Conservation (phyloP, 1,140 invertebrate genomes). For the Popillia japonica region DNA sequence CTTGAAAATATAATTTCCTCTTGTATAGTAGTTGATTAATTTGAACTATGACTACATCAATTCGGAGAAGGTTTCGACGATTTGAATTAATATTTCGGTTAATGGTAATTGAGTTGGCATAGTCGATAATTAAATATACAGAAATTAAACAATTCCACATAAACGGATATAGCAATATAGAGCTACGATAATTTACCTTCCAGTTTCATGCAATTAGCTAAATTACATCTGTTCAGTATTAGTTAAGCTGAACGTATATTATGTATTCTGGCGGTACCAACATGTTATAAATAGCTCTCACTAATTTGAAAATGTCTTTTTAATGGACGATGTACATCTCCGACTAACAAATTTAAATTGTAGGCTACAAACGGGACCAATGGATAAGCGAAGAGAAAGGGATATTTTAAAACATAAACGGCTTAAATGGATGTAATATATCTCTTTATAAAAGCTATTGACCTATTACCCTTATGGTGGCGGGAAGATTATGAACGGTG, state of each 20-base stretch:
- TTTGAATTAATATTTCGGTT: too few relatives aligned
- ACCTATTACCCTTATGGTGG: constrained; percentile 26
- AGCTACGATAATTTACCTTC: too few relatives aligned
- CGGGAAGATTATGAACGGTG: constrained; percentile 22
- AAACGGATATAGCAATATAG: too few relatives aligned
- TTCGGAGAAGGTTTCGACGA: too few relatives aligned
- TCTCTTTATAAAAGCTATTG: constrained; percentile 24
- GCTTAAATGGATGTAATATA: constrained; percentile 24
- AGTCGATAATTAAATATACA: too few relatives aligned
- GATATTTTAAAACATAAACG: constrained; percentile 22
- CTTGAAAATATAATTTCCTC: too few relatives aligned
- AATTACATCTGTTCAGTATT: background rate
- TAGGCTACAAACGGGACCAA: background rate
- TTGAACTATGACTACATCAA: too few relatives aligned
- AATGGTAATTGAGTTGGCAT: too few relatives aligned
- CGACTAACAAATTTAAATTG: background rate
- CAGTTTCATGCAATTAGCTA: background rate
- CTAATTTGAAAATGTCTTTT: constrained; percentile 33
- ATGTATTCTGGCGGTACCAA: background rate
- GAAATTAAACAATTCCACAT: too few relatives aligned
- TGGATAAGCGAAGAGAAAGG: background rate
- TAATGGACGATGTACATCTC: constrained; percentile 17
- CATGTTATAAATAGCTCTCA: constrained; percentile 5
- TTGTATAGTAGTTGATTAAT: too few relatives aligned
- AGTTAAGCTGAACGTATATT: background rate